Evolutionary conservation across 2,797 vertebrate species (phyloP).

Genomic region (Clarias fuscus): DNA sequence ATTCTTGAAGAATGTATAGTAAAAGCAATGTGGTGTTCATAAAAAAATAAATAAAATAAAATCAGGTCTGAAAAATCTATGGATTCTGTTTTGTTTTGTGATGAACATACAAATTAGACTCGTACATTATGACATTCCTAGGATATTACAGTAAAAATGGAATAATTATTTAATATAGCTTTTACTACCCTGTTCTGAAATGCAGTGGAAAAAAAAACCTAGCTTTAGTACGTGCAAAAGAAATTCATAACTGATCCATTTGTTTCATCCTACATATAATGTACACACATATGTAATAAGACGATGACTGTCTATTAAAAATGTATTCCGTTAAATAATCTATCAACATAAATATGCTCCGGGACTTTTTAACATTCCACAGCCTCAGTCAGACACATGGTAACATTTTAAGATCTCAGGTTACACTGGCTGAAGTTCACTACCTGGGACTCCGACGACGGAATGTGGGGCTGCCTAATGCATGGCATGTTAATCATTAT

Average conservation of each 20-base stretch:
- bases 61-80: background rate
- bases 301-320: slow-evolving; percentile 35
- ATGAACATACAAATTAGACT: background rate
- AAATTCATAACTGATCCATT: background rate
- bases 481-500: background rate
- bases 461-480: background rate
- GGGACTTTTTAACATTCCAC: slow-evolving; percentile 32
- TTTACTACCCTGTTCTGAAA: background rate
- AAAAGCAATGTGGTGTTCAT: background rate
- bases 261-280: too few species aligned
- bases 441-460: background rate
- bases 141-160: background rate
- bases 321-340: slow-evolving; percentile 58
- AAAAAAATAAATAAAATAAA: background rate
- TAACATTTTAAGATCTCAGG: slow-evolving; percentile 63
- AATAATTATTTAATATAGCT: background rate
- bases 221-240: background rate
- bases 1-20: background rate
- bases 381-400: slow-evolving; percentile 59
- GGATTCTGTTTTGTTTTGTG: background rate
- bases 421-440: slow-evolving; percentile 47
- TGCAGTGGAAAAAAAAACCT: background rate
- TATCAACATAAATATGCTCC: slow-evolving; percentile 36
- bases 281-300: background rate
- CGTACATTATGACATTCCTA: background rate